phyloP scores from a whole-genome alignment of 2,888 invertebrate genomes.

The Scrobipalpa costella region DNA sequence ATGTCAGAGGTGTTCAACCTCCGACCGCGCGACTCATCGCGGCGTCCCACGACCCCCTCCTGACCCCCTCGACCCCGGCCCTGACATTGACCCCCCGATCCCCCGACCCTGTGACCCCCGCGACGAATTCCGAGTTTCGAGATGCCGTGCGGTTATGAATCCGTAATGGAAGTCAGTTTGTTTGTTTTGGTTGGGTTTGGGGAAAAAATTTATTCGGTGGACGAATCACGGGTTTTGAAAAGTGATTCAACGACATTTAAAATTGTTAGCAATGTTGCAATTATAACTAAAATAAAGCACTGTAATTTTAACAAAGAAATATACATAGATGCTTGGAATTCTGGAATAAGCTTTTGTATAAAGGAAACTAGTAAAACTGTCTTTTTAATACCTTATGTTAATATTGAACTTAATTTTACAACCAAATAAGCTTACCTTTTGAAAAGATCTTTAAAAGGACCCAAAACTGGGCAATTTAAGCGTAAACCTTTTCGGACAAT shows the following conservation, averaged over 20 bases:
- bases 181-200: background rate
- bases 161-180: conserved; percentile 11
- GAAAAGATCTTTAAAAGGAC: conserved; percentile 15
- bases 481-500: conserved; percentile 20
- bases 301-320: no score
- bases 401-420: background rate
- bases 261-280: no score
- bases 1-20: conserved; percentile 31
- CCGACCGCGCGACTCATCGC: conserved; percentile 13
- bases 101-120: conserved; percentile 7
- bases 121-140: conserved; percentile 16
- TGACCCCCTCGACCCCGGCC: conserved; percentile 16
- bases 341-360: no score
- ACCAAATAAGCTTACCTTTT: background rate
- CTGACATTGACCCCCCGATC: conserved; percentile 9
- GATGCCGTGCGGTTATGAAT: conserved; percentile 21
- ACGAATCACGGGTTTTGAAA: background rate
- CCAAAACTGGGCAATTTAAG: conserved; percentile 24
- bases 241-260: no score
- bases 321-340: no score
- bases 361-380: no score
- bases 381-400: no score
- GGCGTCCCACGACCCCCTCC: conserved; percentile 9
- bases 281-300: no score
- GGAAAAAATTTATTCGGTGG: background rate